phyloP scores from a whole-genome alignment of 2,797 vertebrate genomes.

The Pelodytes ibericus region DNA sequence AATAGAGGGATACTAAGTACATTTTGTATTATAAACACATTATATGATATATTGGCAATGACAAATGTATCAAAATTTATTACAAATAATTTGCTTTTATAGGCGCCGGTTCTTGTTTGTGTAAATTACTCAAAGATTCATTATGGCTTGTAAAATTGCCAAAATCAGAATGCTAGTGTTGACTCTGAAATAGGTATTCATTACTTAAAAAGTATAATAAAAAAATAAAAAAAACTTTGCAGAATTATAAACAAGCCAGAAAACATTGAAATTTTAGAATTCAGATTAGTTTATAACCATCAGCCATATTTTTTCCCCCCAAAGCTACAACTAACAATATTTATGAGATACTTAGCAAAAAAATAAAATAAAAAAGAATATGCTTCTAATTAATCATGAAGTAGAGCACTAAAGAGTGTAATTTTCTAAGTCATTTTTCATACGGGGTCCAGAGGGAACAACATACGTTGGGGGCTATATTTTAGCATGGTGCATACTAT shows the following conservation, averaged over 20 bases:
- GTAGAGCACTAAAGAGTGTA: too few species aligned
- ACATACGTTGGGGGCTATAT: too few species aligned
- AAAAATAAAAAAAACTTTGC: conserved; percentile 3
- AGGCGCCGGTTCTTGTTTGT: conserved; percentile 11
- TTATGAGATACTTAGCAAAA: too few species aligned
- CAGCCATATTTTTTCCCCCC: too few species aligned
- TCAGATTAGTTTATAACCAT: too few species aligned
- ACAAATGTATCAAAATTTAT: conserved; percentile 12
- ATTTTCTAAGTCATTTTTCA: too few species aligned
- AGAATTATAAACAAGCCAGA: conserved; percentile 19
- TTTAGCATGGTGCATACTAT: too few species aligned
- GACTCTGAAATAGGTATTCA: conserved; percentile 8
- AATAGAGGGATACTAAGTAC: conserved; percentile 38
- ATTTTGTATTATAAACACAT: conserved; percentile 50
- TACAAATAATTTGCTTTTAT: conserved; percentile 31
- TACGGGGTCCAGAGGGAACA: too few species aligned
- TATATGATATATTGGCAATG: conserved; percentile 40
- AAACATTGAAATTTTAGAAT: not conserved
- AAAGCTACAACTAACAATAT: too few species aligned
- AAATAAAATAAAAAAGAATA: too few species aligned
- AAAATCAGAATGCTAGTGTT: conserved; percentile 22
- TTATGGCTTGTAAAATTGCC: conserved; percentile 19
- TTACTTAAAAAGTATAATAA: conserved; percentile 17
- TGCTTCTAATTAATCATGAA: too few species aligned
- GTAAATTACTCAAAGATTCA: conserved; percentile 26